Evolutionary conservation across 1,140 invertebrate species (phyloP), one percentile per base, ranked within the genome.

Genomic region (Oncopeltus fasciatus): DNA sequence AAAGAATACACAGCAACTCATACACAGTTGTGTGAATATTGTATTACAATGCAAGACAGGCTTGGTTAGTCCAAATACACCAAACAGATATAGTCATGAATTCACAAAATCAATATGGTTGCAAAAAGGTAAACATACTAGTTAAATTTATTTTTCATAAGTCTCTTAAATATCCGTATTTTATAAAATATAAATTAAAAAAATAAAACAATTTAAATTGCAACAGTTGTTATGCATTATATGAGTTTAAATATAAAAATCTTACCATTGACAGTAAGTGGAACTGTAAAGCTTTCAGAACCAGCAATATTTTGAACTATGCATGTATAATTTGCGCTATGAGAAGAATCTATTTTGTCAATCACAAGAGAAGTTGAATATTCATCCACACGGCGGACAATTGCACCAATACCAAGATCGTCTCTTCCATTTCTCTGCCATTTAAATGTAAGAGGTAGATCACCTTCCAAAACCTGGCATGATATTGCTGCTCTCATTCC

Each of bases 391-490:
- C 82, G 73, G 65, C 85, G 77, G 2, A 65, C 65, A 72, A 29
- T 79, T 76, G 43, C 80, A 78, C 67, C 76, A 71, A 60, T 75
- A 74, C 64, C 80, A 2, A 63, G 59, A 9, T 66, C 64, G 18
- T 60, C 57, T 2, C 2, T 80, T 80, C 29, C 87, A 72, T 93
- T 87, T 70, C 87, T 82, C 70, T 87, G 86, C 87, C 87, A 90
- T 27, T 82, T 78, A 74, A 97, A 91, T 61, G 83, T 85, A 65
- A 98, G 85, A 20, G 93, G 93, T 64, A 90, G 81, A 78, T 98
- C 93, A 14, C 94, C 94, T 75, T 93, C 90, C 70, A 92, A 84
- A 67, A 96, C 90, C 70, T 92, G 88, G 75, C 94, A 97, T 61
- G 91, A 88, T 66, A 96, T 88, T 27, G 90, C 90, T 11, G 91